These are phyloP conservation scores for Tinea semifulvella DNA, from an alignment of 2,888 invertebrate species.

Conservation along the genomic window DNA sequence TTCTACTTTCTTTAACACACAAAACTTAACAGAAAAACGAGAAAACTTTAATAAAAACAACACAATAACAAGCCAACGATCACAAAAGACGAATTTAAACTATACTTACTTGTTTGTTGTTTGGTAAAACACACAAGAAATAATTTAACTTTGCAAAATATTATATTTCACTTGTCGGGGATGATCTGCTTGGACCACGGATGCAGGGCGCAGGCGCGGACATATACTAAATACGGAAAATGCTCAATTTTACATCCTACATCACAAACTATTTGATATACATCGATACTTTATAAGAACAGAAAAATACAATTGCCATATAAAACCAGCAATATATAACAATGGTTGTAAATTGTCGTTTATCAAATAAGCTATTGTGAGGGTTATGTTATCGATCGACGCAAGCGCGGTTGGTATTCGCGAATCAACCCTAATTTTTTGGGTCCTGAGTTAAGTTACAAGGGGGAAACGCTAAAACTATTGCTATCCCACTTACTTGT, in stretches of 20 bases:
- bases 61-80: neutral
- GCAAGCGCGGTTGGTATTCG: slow-evolving; percentile 47
- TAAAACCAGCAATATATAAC: slow-evolving; percentile 27
- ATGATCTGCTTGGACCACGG: slow-evolving; percentile 37
- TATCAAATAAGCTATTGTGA: slow-evolving; percentile 11
- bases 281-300: slow-evolving; percentile 26
- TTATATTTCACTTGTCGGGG: slow-evolving; percentile 46
- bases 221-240: slow-evolving; percentile 22
- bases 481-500: slow-evolving; percentile 18
- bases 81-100: neutral
- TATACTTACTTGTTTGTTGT: slow-evolving; percentile 43
- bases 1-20: too few species aligned
- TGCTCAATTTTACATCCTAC: neutral
- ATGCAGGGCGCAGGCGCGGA: slow-evolving; percentile 54
- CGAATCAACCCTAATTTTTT: slow-evolving; percentile 26
- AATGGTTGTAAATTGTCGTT: neutral
- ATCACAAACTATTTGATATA: slow-evolving; percentile 11
- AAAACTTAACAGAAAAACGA: too few species aligned
- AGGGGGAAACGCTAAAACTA: slow-evolving; percentile 18
- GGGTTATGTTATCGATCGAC: slow-evolving; percentile 49
- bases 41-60: too few species aligned
- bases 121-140: slow-evolving; percentile 36
- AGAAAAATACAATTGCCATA: neutral
- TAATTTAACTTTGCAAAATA: slow-evolving; percentile 44
- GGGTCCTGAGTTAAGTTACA: slow-evolving; percentile 7